Percentiles rank a stretch among this genome's conserved stretches.
These are phyloP conservation scores for Kuschelorhynchus macadamiae DNA, from an alignment of 2,888 invertebrate genomes.

Conservation along the genomic window DNA sequence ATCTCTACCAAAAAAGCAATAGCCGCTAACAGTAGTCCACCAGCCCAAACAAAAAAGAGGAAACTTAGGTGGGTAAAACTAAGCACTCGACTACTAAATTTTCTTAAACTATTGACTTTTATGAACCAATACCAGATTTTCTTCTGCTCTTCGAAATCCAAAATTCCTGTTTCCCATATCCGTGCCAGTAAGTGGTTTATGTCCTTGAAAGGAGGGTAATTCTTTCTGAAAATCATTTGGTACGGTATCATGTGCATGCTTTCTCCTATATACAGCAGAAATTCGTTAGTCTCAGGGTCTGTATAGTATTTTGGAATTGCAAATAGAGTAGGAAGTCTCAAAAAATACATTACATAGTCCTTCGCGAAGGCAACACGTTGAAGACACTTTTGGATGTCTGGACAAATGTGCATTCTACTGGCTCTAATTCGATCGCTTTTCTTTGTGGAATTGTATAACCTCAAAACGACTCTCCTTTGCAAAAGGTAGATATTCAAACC, in stretches of 20 bases:
- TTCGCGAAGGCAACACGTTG: neutral
- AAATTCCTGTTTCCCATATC: constrained; percentile 1
- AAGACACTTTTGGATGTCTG: neutral
- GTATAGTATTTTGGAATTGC: neutral
- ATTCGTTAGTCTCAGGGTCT: neutral
- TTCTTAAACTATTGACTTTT: neutral
- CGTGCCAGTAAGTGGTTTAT: constrained; percentile 4
- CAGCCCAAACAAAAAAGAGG: neutral
- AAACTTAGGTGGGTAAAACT: neutral
- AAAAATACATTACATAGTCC: neutral
- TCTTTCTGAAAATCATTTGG: constrained; percentile 20
- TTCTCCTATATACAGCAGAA: neutral
- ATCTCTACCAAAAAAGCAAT: neutral
- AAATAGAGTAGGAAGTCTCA: neutral
- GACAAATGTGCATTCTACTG: neutral
- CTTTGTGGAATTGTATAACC: neutral
- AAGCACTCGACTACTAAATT: constrained; percentile 4
- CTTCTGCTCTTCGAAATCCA: neutral
- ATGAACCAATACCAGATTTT: neutral
- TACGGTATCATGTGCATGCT: neutral
- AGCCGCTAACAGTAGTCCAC: neutral
- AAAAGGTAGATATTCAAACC: neutral
- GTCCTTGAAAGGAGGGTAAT: constrained; percentile 16
- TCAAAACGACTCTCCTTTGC: neutral
- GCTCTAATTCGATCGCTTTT: neutral